These are phyloP conservation scores for Morone chrysops DNA, from an alignment of 2,113 vertebrate genomes.

Conservation along the genomic window DNA sequence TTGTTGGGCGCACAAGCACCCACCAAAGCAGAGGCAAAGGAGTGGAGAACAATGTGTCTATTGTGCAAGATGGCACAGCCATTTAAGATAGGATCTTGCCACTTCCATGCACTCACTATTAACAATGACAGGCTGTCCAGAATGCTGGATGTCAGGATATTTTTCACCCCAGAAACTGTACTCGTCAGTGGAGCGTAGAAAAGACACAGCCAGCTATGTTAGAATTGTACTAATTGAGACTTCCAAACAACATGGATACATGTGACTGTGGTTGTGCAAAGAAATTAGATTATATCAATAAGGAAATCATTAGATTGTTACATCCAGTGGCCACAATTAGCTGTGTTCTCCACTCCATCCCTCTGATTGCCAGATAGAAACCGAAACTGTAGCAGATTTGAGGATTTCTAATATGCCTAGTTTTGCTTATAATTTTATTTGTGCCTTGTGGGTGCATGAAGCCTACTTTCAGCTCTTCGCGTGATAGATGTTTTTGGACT, in stretches of 20 bases:
- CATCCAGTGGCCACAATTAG: slow-evolving; percentile 28
- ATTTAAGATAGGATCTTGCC: slow-evolving; percentile 74
- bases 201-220: slow-evolving; percentile 55
- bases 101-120: slow-evolving; percentile 68
- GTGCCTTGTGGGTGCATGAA: slow-evolving; percentile 32
- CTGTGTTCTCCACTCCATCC: not conserved
- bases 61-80: slow-evolving; percentile 77
- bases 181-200: slow-evolving; percentile 62
- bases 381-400: slow-evolving; percentile 12
- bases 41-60: slow-evolving; percentile 75
- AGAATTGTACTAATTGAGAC: slow-evolving; percentile 33
- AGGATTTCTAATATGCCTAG: slow-evolving; percentile 8
- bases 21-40: slow-evolving; percentile 61
- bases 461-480: slow-evolving; percentile 35
- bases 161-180: slow-evolving; percentile 59
- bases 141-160: slow-evolving; percentile 65
- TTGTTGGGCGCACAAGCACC: slow-evolving; percentile 42
- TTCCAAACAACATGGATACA: slow-evolving; percentile 47
- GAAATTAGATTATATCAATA: slow-evolving; percentile 42
- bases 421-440: slow-evolving; percentile 56
- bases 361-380: slow-evolving; percentile 21
- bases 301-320: slow-evolving; percentile 28
- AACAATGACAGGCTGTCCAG: slow-evolving; percentile 70
- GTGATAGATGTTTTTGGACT: slow-evolving; percentile 59
- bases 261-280: slow-evolving; percentile 27